Conservation (phyloP, 2,113 vertebrate genomes). For the Gymnorhina tibicen region DNA sequence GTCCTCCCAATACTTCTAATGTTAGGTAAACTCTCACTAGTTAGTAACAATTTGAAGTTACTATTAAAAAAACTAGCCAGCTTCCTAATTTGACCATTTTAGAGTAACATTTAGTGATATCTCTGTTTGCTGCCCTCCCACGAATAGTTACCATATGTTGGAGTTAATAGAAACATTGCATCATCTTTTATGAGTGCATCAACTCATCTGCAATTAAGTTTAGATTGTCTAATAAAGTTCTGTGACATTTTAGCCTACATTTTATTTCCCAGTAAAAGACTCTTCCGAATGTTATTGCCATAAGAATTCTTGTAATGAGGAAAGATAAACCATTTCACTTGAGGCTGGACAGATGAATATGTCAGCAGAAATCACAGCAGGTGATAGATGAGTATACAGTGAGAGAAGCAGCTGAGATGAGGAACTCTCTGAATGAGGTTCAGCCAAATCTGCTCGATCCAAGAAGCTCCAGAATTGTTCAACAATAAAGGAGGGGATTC, state of each 20-base stretch:
- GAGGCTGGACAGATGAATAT: slow-evolving; percentile 31
- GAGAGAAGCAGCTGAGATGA: background rate
- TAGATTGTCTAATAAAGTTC: slow-evolving; percentile 74
- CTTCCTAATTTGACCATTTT: background rate
- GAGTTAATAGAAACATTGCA: slow-evolving; percentile 45
- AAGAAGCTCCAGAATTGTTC: background rate
- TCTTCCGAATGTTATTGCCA: slow-evolving; percentile 53
- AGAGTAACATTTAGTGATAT: background rate
- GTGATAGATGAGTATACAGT: background rate
- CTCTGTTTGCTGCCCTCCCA: background rate
- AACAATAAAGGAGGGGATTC: background rate
- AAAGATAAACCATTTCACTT: slow-evolving; percentile 40
- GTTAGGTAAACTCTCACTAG: background rate
- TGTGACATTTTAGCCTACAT: slow-evolving; percentile 71
- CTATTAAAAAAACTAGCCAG: background rate
- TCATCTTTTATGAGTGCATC: slow-evolving; percentile 71
- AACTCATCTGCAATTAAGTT: slow-evolving; percentile 75
- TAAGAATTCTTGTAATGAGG: slow-evolving; percentile 38
- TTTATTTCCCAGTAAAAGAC: slow-evolving; percentile 70
- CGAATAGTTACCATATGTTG: slow-evolving; percentile 31
- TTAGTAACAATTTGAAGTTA: background rate
- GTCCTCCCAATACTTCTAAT: background rate
- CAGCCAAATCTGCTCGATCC: background rate
- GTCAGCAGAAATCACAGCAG: background rate
- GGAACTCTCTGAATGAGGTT: background rate